Evolutionary conservation across 1,140 invertebrate species (phyloP), one percentile per base, ranked within the genome.

Genomic region (Euglossa dilemma): DNA sequence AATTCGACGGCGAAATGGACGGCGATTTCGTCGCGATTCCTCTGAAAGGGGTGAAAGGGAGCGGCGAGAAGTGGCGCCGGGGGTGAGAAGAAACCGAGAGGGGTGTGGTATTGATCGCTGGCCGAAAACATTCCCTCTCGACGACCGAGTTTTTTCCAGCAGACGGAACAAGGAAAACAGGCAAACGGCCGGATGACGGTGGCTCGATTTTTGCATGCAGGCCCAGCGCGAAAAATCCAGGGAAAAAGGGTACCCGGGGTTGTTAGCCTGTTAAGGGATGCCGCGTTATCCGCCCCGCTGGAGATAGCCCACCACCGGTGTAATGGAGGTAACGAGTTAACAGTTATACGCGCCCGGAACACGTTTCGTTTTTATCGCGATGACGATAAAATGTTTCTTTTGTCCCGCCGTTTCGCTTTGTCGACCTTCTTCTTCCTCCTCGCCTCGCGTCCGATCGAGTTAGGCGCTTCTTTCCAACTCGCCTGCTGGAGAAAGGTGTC

Each of bases 101-200:
- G 63, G 76, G 8, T 59, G 71, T 75, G 50, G 88, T 89, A 89
- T 89, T 87, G 88, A 89, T 89, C 87, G 82, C 61, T 14, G 47
- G 54, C 82, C 71, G 76, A 89, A 89, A 89, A 89, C 87, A 87
- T 84, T 89, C 81, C 85, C 64, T 73, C 85, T 84, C 81, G 84
- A 82, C 83, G 75, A 72, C 78, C 71, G 73, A 77, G 28, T 83
- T 83, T 83, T 83, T 83, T 76, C 73, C 66, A 28, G 64, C 45
- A 61, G 56, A 47, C 56, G 20, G 45, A 43, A 47, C 52, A 56
- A 25, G 63, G 28, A 61, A 83, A 77, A 66, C 75, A 47, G 18
- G 25, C 18, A 50, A 81, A 52, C 45, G 28, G 25, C 0, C 20
- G 52, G 52, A 25, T 23, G 20, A 69, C 50, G 14, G 11, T 8